phyloP scores from a whole-genome alignment of 2,888 invertebrate species.

The Epinotia nisella region DNA sequence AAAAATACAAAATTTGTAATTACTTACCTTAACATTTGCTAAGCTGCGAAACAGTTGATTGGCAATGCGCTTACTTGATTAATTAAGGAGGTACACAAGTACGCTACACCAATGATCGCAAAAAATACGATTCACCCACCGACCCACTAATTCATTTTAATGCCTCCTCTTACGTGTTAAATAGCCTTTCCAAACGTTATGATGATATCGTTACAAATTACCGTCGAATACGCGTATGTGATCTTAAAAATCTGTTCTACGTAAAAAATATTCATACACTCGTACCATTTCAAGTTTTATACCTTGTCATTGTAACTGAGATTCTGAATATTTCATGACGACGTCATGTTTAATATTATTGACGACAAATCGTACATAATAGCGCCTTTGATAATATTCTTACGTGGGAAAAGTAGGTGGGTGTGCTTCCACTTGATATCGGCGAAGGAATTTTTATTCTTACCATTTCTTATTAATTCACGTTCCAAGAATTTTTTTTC shows the following conservation, averaged over 20 bases:
- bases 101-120: too few species aligned
- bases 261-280: background rate
- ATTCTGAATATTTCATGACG: background rate
- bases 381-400: slow-evolving; percentile 2
- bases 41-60: too few species aligned
- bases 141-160: too few species aligned
- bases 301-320: background rate
- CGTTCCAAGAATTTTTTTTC: too few species aligned
- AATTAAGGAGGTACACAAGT: too few species aligned
- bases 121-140: too few species aligned
- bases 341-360: background rate
- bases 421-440: too few species aligned
- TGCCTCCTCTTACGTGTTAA: background rate
- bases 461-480: too few species aligned
- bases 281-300: background rate
- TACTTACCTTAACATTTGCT: too few species aligned
- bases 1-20: too few species aligned
- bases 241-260: background rate
- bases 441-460: too few species aligned
- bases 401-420: background rate
- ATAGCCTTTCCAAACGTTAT: background rate
- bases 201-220: background rate
- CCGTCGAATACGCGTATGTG: background rate
- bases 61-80: too few species aligned
- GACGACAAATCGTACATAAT: background rate